Base-by-base conservation (phyloP, 2,797 vertebrate species). In the Notolepis coatsorum region DNA sequence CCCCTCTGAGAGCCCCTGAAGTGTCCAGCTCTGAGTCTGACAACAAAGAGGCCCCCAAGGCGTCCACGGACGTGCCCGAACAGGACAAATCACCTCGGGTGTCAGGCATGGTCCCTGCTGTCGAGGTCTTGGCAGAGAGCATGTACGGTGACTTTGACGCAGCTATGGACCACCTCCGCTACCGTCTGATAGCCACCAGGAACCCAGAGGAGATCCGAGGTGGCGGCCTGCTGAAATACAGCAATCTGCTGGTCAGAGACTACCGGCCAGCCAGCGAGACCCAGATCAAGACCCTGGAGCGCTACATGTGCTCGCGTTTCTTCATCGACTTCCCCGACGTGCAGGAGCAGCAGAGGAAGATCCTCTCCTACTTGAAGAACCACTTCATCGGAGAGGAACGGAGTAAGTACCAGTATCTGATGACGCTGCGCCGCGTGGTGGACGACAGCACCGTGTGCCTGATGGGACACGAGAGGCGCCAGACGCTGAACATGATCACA, bases 231-330 rank as follows among this genome's bases (percentile, higher is more conserved):
- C 90, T 99, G 31, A 99, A 99, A 79, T 99, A 99, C 75, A 96
- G 96, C 89, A 96, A 99, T 82, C 91, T 99, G 63, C 88, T 99
- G 71, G 96, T 98, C 53, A 93, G 92, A 42, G 94, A 97, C 81
- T 99, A 97, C 81, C 95, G 95, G 51, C 96, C 98, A 0, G 95
- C 93, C 15, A 93, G 94, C 2, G 91, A 97, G 83, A 90, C 90
- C 17, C 93, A 99, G 89, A 98, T 99, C 71, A 98, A 98, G 85
- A 95, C 86, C 1, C 85, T 97, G 52, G 96, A 99, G 76, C 95
- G 97, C 52, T 99, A 99, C 80, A 99, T 99, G 97, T 99, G 97
- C 87, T 99, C 97, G 1, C 93, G 97, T 13, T 99, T 99, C 87
- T 99, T 99, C 88, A 99, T 99, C 24, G 97, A 99, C 85, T 99